A percentile compares a stretch with the other conserved stretches of the same genome.
These are phyloP conservation scores for Seira musarum DNA, from an alignment of 2,888 invertebrate species.

Conservation along the genomic window DNA sequence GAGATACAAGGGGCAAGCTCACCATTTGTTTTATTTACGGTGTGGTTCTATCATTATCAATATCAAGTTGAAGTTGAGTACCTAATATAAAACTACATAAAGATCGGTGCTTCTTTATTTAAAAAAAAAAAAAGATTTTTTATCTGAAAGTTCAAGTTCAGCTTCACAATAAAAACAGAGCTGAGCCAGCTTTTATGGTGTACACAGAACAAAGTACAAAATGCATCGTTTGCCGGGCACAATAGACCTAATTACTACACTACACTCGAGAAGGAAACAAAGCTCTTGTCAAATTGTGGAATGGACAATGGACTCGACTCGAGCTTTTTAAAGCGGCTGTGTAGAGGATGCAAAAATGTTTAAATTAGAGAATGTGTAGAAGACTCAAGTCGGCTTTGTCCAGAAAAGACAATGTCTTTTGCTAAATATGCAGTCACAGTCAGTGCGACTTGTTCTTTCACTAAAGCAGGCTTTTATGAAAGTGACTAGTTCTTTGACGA, in stretches of 20 bases:
- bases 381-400: background rate
- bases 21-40: slow-evolving; percentile 56
- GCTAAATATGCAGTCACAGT: background rate
- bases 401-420: background rate
- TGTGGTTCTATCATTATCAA: slow-evolving; percentile 44
- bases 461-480: no score
- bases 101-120: background rate
- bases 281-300: background rate
- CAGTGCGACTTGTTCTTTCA: no score
- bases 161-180: background rate
- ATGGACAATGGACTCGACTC: slow-evolving; percentile 1
- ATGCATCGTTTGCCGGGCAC: background rate
- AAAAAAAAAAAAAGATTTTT: background rate
- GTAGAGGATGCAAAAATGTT: background rate
- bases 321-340: background rate
- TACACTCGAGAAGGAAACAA: background rate
- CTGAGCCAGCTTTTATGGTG: background rate
- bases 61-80: slow-evolving; percentile 2
- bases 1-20: slow-evolving; percentile 55
- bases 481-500: no score
- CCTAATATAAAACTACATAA: background rate
- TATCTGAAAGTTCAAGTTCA: slow-evolving; percentile 4
- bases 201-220: background rate
- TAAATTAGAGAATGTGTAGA: background rate
- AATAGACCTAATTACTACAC: slow-evolving; percentile 1